These are phyloP conservation scores for Gerris buenoi DNA, from an alignment of 1,140 invertebrate genomes.

Conservation along the genomic window DNA sequence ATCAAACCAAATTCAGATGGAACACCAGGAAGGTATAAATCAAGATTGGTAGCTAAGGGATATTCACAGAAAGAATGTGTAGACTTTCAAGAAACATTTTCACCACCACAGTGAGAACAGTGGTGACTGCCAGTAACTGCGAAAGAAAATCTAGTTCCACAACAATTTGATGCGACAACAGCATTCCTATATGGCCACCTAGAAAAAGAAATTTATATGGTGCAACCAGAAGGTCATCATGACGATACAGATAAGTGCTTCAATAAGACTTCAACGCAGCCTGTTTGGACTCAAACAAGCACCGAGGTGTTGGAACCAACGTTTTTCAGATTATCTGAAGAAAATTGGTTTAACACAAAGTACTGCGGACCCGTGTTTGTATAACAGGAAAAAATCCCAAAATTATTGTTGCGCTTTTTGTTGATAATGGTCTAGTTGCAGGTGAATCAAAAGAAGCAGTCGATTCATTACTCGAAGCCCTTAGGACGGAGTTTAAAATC, in stretches of 20 bases:
- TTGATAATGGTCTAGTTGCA: background rate
- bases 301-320: conserved; percentile 26
- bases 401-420: background rate
- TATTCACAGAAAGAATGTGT: background rate
- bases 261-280: conserved; percentile 24
- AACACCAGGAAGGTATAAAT: background rate
- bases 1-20: background rate
- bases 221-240: conserved; percentile 25
- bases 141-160: background rate
- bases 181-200: conserved; percentile 13
- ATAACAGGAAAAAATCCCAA: conserved; percentile 5
- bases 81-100: background rate
- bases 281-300: conserved; percentile 28
- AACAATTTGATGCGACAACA: conserved; percentile 14
- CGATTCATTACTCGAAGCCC: background rate
- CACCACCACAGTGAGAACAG: background rate
- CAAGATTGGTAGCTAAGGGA: background rate
- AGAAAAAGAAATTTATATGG: conserved; percentile 28
- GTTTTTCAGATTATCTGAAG: conserved; percentile 13
- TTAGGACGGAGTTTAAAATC: background rate
- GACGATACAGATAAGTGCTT: conserved; percentile 20
- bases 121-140: background rate
- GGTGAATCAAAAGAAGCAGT: background rate
- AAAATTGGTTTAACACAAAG: background rate
- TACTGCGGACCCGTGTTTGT: conserved; percentile 1